Evolutionary conservation across 92 coral and sea anemone species (phyloP), one percentile per base, ranked within the genome.

Genomic region (Galaxea fascicularis): DNA sequence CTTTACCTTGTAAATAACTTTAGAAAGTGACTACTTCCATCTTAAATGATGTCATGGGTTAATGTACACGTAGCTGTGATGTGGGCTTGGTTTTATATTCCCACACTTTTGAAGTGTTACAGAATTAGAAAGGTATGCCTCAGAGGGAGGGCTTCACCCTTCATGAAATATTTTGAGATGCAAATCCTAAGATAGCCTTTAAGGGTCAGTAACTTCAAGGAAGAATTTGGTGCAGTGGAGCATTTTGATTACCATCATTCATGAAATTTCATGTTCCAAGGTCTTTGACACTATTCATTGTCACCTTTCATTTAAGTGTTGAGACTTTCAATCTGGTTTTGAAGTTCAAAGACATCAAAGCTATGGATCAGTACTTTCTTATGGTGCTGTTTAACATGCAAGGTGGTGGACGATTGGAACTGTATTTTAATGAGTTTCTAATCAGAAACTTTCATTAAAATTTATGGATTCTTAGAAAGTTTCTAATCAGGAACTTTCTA

Each of bases 111-210:
- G 31, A 57, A 41, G 3, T 20, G 72, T 18, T 47, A 78, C 74
- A 20, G 51, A 79, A 29, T 67, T 35, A 67, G 21, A 66, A 67
- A 51, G 53, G 24, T 9, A 52, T 79, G 25, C 47, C 74, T 74
- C 35, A 49, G 75, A 25, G 14, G 75, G 84, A 30, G 72, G 75
- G 49, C 53, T 21, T 79, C n/a, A 22, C 64, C 31, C 84, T 12
- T 5, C 11, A 21, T 26, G 3, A 15, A 30, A 30, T 44, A 44
- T 58, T 60, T 57, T 77, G 10, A 22, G 16, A 77, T 77, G 35
- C 41, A 10, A 77, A 63, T 15, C 26, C 28, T 0, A 16, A 46
- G 71, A 45, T 9, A 15, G 30, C 72, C 28, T 15, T 26, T 0
- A 53, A 17, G 45, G 59, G 20, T 63, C 47, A 26, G 39, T 26